Conservation (phyloP, 2,113 vertebrate genomes). For the Oxyruncus cristatus region DNA sequence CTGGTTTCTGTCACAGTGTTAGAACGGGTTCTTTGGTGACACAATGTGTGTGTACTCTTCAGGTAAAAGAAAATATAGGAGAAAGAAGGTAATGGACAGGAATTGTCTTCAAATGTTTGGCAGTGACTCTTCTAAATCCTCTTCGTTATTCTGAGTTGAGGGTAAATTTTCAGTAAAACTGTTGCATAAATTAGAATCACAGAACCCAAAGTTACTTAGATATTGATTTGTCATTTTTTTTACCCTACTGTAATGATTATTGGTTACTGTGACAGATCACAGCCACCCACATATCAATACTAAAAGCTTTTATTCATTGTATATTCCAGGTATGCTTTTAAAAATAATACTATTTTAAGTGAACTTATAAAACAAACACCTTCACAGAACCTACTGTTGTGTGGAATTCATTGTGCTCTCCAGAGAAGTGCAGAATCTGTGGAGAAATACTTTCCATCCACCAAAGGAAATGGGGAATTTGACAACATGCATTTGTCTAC, state of each 20-base stretch:
- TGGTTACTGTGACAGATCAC: background rate
- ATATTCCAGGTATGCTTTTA: background rate
- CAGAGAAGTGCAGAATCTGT: slow-evolving; percentile 41
- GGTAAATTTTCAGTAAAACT: background rate
- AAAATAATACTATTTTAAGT: background rate
- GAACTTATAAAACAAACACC: background rate
- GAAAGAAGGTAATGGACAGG: slow-evolving; percentile 2
- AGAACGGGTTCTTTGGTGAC: slow-evolving; percentile 26
- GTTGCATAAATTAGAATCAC: background rate
- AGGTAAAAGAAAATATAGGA: background rate
- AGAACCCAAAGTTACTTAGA: background rate
- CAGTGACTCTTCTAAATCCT: background rate
- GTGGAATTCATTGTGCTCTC: background rate
- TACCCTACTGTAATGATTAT: background rate
- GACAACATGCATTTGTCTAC: slow-evolving; percentile 78
- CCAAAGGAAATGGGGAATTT: slow-evolving; percentile 70
- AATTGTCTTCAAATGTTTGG: background rate
- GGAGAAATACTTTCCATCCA: slow-evolving; percentile 66
- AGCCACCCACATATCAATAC: background rate
- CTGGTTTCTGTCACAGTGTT: slow-evolving; percentile 29
- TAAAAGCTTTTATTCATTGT: background rate
- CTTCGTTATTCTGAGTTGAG: background rate
- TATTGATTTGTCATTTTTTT: background rate
- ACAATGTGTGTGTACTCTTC: background rate
- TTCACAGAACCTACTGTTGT: background rate